Conservation (phyloP, 2,888 invertebrate species). For the Ormyrus thymus region DNA sequence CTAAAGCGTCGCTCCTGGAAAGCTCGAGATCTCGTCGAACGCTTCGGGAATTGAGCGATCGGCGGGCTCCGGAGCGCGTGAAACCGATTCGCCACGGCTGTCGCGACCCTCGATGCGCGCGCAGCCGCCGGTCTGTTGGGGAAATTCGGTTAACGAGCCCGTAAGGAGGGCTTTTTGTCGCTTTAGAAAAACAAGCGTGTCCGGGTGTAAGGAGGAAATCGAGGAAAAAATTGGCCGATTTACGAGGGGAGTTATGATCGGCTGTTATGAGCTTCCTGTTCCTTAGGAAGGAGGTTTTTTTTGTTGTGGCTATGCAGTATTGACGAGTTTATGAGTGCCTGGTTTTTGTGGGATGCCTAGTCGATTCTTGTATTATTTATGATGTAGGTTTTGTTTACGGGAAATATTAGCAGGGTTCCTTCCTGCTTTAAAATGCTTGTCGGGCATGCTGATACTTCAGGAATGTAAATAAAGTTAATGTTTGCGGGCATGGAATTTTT, state of each 20-base stretch:
- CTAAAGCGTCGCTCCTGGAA: constrained; percentile 3
- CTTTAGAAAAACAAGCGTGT: not conserved
- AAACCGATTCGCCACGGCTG: constrained; percentile 68
- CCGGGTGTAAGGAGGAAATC: not conserved
- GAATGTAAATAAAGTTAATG: no score
- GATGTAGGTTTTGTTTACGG: no score
- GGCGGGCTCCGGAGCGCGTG: constrained; percentile 60
- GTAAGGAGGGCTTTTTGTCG: constrained; percentile 7
- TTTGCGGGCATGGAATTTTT: no score
- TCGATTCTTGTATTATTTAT: no score
- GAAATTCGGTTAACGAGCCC: constrained; percentile 35
- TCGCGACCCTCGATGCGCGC: not conserved
- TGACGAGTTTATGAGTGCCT: no score
- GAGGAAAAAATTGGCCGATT: constrained; percentile 21
- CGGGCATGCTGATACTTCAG: no score
- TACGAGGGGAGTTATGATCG: constrained; percentile 18
- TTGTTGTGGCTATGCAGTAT: no score
- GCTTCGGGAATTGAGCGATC: constrained; percentile 70
- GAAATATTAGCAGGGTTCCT: no score
- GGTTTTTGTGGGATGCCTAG: no score
- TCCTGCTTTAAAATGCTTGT: no score
- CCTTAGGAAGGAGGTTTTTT: not conserved
- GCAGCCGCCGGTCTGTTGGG: constrained; percentile 17
- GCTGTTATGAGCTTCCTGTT: not conserved
- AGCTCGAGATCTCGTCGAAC: constrained; percentile 59